A percentile compares a stretch with the other conserved stretches of the same genome.
phyloP scores from a whole-genome alignment of 2,113 vertebrate genomes.

The Aphelocoma coerulescens region DNA sequence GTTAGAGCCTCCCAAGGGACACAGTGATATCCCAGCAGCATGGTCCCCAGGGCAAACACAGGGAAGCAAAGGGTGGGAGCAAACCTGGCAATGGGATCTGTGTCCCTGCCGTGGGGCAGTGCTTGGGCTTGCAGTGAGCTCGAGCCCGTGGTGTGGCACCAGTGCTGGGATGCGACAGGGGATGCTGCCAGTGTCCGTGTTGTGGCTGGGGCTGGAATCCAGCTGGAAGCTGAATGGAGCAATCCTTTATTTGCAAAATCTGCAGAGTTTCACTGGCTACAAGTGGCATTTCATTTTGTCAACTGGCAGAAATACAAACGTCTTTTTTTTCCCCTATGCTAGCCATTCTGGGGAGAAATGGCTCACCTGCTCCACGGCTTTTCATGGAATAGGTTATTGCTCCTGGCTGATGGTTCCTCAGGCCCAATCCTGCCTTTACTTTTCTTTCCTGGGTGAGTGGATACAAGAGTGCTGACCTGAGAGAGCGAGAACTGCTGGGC shows the following conservation, averaged over 20 bases:
- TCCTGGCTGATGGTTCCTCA: neutral
- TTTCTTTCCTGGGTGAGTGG: neutral
- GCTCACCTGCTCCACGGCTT: neutral
- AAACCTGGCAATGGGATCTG: neutral
- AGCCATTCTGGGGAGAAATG: neutral
- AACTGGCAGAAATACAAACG: neutral
- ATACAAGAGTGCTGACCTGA: neutral
- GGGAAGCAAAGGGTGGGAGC: neutral
- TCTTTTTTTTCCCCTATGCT: neutral
- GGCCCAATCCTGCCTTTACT: neutral
- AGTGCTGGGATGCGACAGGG: neutral
- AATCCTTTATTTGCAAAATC: constrained; percentile 52
- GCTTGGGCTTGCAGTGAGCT: neutral
- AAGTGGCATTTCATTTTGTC: neutral
- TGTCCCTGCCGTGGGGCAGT: fast-evolving
- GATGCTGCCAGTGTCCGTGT: neutral
- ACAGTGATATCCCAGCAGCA: neutral
- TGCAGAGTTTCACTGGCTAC: constrained; percentile 50
- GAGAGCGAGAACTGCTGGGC: neutral
- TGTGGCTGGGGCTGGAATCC: constrained; percentile 28
- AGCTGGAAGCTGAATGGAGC: constrained; percentile 27
- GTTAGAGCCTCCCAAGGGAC: neutral
- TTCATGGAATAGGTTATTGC: neutral
- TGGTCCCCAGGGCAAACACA: fast-evolving
- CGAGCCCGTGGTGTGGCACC: neutral